Evolutionary conservation across 2,113 vertebrate genomes (phyloP).

Genomic region (Elaphurus davidianus): DNA sequence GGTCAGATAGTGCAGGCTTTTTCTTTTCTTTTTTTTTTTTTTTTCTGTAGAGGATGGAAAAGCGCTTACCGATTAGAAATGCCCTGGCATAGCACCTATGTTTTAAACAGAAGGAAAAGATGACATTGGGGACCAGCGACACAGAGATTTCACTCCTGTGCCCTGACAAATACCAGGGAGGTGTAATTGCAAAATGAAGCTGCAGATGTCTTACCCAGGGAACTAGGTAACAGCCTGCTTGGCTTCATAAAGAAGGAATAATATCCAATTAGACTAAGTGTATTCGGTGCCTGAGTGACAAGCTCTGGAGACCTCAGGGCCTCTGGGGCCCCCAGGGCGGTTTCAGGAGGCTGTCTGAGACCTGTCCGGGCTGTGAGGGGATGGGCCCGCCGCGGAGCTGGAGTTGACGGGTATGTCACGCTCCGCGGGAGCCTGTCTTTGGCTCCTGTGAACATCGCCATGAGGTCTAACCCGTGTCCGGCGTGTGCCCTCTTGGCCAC

Average conservation of each 20-base stretch:
- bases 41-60: conserved; percentile 1
- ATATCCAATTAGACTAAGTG: conserved; percentile 75
- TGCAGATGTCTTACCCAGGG: conserved; percentile 54
- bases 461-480: neutral
- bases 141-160: conserved; percentile 55
- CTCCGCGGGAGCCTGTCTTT: neutral
- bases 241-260: conserved; percentile 68
- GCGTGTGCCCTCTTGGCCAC: neutral
- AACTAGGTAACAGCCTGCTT: conserved; percentile 60
- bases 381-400: neutral
- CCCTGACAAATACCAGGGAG: conserved; percentile 65
- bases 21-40: neutral
- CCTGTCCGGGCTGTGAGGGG: conserved; percentile 53
- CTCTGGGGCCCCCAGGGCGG: conserved; percentile 68
- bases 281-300: conserved; percentile 72
- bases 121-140: conserved; percentile 52
- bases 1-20: conserved; percentile 44
- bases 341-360: conserved; percentile 73
- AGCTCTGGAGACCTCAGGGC: conserved; percentile 64
- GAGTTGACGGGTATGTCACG: neutral
- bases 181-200: conserved; percentile 67
- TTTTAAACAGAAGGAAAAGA: conserved; percentile 66
- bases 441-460: neutral
- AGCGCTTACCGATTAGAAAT: conserved; percentile 52
- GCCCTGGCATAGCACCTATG: conserved; percentile 40